Conservation (phyloP, 2,888 invertebrate genomes). For the Hydrotaea diabolus region DNA sequence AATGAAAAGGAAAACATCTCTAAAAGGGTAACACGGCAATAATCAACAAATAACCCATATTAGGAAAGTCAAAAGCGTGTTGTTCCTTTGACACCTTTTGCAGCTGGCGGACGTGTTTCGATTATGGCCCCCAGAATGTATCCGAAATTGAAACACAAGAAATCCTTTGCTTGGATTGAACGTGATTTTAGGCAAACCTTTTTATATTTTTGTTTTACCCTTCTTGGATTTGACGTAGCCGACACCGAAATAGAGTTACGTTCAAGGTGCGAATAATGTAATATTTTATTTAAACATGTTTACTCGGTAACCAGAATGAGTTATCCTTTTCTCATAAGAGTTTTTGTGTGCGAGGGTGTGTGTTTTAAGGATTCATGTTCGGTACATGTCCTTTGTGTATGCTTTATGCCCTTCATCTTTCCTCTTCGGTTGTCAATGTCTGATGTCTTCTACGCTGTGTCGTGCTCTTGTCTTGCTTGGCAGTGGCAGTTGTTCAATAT, state of each 20-base stretch:
- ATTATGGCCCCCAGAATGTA: neutral
- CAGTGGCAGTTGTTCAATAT: conserved; percentile 43
- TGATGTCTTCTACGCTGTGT: neutral
- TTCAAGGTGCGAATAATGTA: neutral
- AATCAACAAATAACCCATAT: neutral
- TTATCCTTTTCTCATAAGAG: too few species aligned
- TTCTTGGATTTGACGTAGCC: neutral
- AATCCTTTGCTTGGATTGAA: neutral
- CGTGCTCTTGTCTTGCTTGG: neutral
- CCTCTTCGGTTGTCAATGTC: conserved; percentile 13
- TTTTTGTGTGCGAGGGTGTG: neutral
- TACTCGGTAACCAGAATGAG: neutral
- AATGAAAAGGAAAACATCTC: neutral
- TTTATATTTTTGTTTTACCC: neutral
- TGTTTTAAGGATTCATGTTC: conserved; percentile 2
- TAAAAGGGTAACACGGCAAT: neutral
- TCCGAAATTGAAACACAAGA: conserved; percentile 16
- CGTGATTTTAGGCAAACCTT: too few species aligned
- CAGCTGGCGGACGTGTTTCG: neutral
- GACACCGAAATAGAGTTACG: neutral
- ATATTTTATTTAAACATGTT: conserved; percentile 21
- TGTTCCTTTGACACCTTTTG: neutral
- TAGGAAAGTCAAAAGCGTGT: neutral
- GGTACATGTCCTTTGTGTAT: neutral
- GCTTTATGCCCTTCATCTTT: neutral